phyloP scores from a whole-genome alignment of 2,888 invertebrate species.

The Pseudanteris insignis region DNA sequence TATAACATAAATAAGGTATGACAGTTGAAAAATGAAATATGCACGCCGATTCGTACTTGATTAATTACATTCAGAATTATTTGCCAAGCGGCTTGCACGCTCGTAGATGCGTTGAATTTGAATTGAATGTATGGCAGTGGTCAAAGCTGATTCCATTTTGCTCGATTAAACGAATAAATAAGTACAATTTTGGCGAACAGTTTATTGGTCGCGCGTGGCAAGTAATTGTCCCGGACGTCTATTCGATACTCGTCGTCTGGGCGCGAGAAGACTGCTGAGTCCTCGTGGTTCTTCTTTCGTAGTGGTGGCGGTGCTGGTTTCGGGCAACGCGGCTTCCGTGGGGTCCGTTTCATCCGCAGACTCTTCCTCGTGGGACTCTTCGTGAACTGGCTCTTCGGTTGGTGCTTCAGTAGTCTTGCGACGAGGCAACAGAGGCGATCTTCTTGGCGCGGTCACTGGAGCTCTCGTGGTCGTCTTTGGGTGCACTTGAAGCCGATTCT shows the following conservation, averaged over 20 bases:
- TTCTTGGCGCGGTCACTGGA: constrained; percentile 54
- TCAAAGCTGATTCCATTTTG: constrained; percentile 18
- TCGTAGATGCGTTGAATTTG: neutral
- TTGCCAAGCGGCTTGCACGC: constrained; percentile 10
- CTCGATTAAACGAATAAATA: constrained; percentile 19
- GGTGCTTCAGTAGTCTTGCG: constrained; percentile 61
- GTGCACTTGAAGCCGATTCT: constrained; percentile 65
- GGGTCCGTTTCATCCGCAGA: constrained; percentile 49
- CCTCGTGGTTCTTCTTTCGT: constrained; percentile 61
- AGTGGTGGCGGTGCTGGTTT: constrained; percentile 46
- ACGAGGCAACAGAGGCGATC: constrained; percentile 59
- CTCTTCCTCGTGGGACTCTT: constrained; percentile 49
- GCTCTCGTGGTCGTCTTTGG: constrained; percentile 61
- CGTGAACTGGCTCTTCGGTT: constrained; percentile 45
- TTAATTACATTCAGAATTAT: constrained; percentile 8
- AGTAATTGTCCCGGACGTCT: constrained; percentile 70
- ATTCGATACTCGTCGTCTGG: constrained; percentile 74
- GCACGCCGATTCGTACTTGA: constrained; percentile 2
- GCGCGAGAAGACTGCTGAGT: constrained; percentile 72
- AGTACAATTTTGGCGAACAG: neutral
- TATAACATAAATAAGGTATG: no score
- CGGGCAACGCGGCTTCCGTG: constrained; percentile 45
- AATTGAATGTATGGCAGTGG: constrained; percentile 28
- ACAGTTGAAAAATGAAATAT: constrained; percentile 11
- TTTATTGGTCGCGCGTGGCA: constrained; percentile 50